Percentiles rank a stretch among this genome's conserved stretches.
Evolutionary conservation across 1,140 invertebrate genomes (phyloP).

Genomic region (Ips typographus): DNA sequence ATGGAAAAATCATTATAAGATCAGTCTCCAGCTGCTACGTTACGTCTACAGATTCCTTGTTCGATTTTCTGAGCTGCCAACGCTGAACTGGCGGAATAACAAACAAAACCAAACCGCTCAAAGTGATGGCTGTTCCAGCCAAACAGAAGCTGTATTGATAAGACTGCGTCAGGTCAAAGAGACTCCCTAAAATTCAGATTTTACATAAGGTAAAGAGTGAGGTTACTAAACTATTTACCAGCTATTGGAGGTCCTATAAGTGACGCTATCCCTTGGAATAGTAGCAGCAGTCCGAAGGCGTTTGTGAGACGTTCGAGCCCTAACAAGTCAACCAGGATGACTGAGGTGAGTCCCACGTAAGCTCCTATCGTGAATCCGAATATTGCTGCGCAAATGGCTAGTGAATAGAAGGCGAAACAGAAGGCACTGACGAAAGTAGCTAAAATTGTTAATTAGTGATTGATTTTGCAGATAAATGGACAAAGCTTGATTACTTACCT

Average conservation of each 20-base stretch:
- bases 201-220: slow-evolving; percentile 21
- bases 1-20: too few relatives aligned
- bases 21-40: too few relatives aligned
- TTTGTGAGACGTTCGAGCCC: slow-evolving; percentile 88
- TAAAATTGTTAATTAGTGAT: slow-evolving; percentile 48
- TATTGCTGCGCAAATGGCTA: slow-evolving; percentile 75
- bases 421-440: slow-evolving; percentile 77
- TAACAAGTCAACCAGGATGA: slow-evolving; percentile 83
- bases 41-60: neutral
- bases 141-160: slow-evolving; percentile 84
- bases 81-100: slow-evolving; percentile 77
- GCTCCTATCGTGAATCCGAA: slow-evolving; percentile 91
- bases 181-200: slow-evolving; percentile 64
- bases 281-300: slow-evolving; percentile 85
- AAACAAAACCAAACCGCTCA: slow-evolving; percentile 89
- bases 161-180: slow-evolving; percentile 75
- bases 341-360: slow-evolving; percentile 90
- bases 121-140: slow-evolving; percentile 76
- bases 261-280: slow-evolving; percentile 91
- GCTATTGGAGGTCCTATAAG: slow-evolving; percentile 85
- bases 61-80: slow-evolving; percentile 45
- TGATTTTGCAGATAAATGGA: neutral
- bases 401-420: slow-evolving; percentile 66
- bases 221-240: slow-evolving; percentile 59
- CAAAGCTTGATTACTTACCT: slow-evolving; percentile 57